Conservation (phyloP, 64 coral and sea anemone genomes). For the Astreopora myriophthalma region DNA sequence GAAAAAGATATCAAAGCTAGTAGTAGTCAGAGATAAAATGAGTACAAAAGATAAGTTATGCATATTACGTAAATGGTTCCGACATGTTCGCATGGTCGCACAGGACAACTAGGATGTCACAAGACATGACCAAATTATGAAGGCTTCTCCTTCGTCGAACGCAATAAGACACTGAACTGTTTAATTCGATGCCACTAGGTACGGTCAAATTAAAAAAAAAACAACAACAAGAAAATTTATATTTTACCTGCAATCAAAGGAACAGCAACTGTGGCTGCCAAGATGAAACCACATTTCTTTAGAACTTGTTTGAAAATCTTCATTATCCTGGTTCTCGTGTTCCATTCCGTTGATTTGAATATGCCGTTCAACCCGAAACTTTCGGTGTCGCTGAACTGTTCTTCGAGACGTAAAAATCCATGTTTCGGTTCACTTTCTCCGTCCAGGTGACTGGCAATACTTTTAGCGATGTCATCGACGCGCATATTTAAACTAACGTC, state of each 20-base stretch:
- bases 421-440: background rate
- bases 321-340: background rate
- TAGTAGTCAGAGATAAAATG: too few relatives aligned
- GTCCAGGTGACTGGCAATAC: background rate
- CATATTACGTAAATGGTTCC: too few relatives aligned
- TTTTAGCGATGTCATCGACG: background rate
- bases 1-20: too few relatives aligned
- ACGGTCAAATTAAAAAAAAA: too few relatives aligned
- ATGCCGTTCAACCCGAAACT: background rate
- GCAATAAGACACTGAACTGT: too few relatives aligned
- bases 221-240: too few relatives aligned
- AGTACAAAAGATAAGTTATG: too few relatives aligned
- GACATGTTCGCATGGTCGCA: too few relatives aligned
- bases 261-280: background rate
- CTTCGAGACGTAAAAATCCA: background rate
- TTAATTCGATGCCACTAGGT: too few relatives aligned
- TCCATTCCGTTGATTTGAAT: background rate
- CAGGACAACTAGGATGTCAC: too few relatives aligned
- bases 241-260: constrained; percentile 17
- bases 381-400: background rate
- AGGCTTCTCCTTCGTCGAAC: too few relatives aligned
- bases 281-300: background rate
- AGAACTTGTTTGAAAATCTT: background rate
- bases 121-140: too few relatives aligned
- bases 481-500: background rate